These are phyloP conservation scores for Cordilura impudica DNA, from an alignment of 2,888 invertebrate genomes.

Conservation along the genomic window DNA sequence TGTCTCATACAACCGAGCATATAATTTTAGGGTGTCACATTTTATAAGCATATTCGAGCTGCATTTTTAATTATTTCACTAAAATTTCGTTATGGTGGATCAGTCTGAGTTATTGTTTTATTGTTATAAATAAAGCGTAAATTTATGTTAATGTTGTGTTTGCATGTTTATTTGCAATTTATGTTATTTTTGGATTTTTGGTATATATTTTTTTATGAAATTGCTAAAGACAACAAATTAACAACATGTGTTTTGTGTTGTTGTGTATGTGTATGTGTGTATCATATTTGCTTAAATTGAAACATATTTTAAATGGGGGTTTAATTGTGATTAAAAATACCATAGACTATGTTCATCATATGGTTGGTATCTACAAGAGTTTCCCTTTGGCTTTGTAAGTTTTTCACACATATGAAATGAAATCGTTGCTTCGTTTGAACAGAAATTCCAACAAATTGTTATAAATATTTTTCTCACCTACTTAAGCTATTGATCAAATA, in stretches of 20 bases:
- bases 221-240: conserved; percentile 2
- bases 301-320: conserved; percentile 11
- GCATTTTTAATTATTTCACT: conserved; percentile 33
- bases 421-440: no score
- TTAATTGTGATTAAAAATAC: not conserved
- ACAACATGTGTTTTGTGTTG: conserved; percentile 19
- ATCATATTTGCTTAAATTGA: not conserved
- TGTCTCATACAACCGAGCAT: conserved; percentile 22
- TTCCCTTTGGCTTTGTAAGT: conserved; percentile 5
- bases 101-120: not conserved
- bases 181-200: conserved; percentile 21
- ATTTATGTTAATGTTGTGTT: conserved; percentile 37
- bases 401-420: conserved; percentile 33
- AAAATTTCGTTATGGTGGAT: not conserved
- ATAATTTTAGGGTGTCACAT: conserved; percentile 46
- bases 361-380: not conserved
- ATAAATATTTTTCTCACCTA: conserved; percentile 37
- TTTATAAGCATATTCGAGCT: conserved; percentile 15
- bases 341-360: not conserved
- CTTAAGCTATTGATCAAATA: conserved; percentile 37
- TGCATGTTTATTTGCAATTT: conserved; percentile 35
- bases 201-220: not conserved
- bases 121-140: conserved; percentile 14
- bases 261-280: not conserved
- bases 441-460: conserved; percentile 42